These are phyloP conservation scores for Butastur rufipennis DNA, from an alignment of 2,113 vertebrate genomes.

Conservation along the genomic window DNA sequence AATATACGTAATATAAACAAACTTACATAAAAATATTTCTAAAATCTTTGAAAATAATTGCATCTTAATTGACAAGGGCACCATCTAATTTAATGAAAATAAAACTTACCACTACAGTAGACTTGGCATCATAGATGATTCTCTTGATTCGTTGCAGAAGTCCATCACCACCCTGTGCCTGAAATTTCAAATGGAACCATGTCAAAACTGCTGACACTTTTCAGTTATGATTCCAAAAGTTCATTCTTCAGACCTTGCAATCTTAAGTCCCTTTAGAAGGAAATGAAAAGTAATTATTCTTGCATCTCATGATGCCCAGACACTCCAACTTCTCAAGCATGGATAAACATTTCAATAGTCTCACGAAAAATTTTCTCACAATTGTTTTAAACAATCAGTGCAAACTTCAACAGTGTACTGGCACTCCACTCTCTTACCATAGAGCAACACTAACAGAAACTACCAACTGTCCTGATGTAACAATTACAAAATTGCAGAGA, in stretches of 20 bases:
- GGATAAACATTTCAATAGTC: not conserved
- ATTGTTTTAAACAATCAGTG: not conserved
- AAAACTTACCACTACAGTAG: slow-evolving; percentile 89
- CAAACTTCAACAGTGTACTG: not conserved
- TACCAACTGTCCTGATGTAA: not conserved
- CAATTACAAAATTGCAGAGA: not conserved
- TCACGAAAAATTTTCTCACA: not conserved
- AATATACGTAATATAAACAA: not conserved
- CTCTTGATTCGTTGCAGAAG: slow-evolving; percentile 91
- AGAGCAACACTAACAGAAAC: not conserved
- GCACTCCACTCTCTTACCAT: not conserved
- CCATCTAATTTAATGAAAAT: not conserved
- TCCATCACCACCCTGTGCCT: slow-evolving; percentile 96
- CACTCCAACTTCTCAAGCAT: not conserved
- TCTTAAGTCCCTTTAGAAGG: slow-evolving; percentile 47
- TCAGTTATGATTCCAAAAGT: slow-evolving; percentile 49
- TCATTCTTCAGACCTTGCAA: slow-evolving; percentile 56
- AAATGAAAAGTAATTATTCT: slow-evolving; percentile 29
- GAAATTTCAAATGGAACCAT: slow-evolving; percentile 58
- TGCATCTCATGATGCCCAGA: not conserved
- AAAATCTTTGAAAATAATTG: not conserved
- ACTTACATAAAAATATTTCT: not conserved
- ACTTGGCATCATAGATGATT: slow-evolving; percentile 89
- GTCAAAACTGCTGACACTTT: slow-evolving; percentile 50
- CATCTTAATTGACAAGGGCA: not conserved